phyloP scores from a whole-genome alignment of 1,140 invertebrate genomes.

The Drosophila azteca region DNA sequence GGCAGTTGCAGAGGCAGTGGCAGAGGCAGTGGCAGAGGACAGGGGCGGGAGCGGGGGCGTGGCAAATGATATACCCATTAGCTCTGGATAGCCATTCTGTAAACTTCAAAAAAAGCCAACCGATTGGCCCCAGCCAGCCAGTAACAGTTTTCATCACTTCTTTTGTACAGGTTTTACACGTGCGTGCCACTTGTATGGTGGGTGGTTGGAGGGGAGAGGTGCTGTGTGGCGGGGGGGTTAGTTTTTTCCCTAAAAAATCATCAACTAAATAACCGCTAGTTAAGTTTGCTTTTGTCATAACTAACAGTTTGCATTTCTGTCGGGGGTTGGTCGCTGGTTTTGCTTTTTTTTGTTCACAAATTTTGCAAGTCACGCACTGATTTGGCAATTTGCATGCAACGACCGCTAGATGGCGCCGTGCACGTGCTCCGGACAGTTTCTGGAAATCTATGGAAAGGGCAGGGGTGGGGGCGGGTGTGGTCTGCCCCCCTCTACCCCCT shows the following conservation, averaged over 20 bases:
- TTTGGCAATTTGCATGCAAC: constrained; percentile 73
- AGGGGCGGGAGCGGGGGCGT: background rate
- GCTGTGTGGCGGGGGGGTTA: no score
- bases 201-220: no score
- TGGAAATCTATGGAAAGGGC: background rate
- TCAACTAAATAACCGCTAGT: constrained; percentile 48
- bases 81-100: constrained; percentile 44
- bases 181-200: constrained; percentile 36
- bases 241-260: constrained; percentile 30
- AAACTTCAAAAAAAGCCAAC: constrained; percentile 34
- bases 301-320: constrained; percentile 56
- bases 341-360: constrained; percentile 27
- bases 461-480: no score
- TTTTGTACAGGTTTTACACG: constrained; percentile 59
- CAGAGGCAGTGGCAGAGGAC: background rate
- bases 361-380: constrained; percentile 76
- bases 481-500: background rate
- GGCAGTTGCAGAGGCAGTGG: background rate
- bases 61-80: constrained; percentile 61
- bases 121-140: constrained; percentile 19
- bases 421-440: constrained; percentile 42
- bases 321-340: background rate
- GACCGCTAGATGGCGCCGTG: constrained; percentile 61
- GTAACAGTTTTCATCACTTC: background rate
- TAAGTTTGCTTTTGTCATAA: constrained; percentile 62